These are phyloP conservation scores for Electrona antarctica DNA, from an alignment of 2,113 vertebrate genomes.

Conservation along the genomic window DNA sequence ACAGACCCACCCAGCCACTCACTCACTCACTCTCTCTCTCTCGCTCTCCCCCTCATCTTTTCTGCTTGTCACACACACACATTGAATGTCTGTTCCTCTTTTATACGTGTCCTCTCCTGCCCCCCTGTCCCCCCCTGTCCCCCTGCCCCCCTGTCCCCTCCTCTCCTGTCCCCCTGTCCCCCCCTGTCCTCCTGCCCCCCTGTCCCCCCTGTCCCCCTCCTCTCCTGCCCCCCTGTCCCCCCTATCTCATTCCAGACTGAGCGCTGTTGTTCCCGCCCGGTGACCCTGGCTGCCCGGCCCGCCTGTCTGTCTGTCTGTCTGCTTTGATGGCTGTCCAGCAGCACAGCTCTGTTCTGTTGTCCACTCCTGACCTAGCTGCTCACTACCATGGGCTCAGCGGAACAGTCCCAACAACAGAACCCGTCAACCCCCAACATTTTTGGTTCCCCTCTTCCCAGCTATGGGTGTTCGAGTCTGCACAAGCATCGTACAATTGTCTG, in stretches of 20 bases:
- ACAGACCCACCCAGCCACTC: too few relatives aligned
- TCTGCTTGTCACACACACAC: not conserved
- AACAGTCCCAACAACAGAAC: slow-evolving; percentile 20
- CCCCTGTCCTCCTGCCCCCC: not conserved
- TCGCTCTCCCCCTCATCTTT: not conserved
- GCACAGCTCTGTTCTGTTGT: slow-evolving; percentile 10
- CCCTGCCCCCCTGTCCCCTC: not conserved
- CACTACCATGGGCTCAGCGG: slow-evolving; percentile 40
- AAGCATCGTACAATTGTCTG: not conserved
- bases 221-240: not conserved
- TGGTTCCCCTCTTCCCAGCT: slow-evolving; percentile 21
- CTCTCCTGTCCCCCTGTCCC: not conserved
- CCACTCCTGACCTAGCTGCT: slow-evolving; percentile 46
- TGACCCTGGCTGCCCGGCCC: not conserved
- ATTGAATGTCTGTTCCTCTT: not conserved
- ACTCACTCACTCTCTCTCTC: not conserved
- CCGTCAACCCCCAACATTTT: not conserved
- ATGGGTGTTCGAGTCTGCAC: not conserved
- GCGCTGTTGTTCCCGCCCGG: slow-evolving; percentile 50
- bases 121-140: not conserved
- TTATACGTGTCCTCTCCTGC: not conserved
- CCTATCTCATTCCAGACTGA: slow-evolving; percentile 34
- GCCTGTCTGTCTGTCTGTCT: not conserved
- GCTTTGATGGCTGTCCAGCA: slow-evolving; percentile 44
- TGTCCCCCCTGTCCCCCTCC: too few relatives aligned